A percentile compares a stretch with the other conserved stretches of the same genome.
phyloP scores from a whole-genome alignment of 2,797 vertebrate species.

The Arnoldichthys spilopterus region DNA sequence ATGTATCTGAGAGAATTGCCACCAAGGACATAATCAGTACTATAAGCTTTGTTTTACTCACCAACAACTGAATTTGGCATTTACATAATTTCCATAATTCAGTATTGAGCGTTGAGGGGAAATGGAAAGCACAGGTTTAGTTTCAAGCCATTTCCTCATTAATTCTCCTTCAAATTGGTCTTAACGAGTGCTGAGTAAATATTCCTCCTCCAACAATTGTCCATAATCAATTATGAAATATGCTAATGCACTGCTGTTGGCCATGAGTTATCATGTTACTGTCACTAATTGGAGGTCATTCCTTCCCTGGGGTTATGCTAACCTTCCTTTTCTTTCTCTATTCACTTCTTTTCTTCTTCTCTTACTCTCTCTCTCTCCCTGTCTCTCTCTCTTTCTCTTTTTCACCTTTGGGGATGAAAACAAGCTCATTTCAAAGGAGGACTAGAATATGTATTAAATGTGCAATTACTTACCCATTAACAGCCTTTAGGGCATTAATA shows the following conservation, averaged over 20 bases:
- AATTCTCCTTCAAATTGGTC: slow-evolving; percentile 56
- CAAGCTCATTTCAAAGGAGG: slow-evolving; percentile 4
- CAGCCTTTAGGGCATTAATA: background rate
- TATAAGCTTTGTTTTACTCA: slow-evolving; percentile 41
- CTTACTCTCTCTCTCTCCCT: slow-evolving; percentile 34
- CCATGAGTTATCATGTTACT: slow-evolving; percentile 57
- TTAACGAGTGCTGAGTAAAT: slow-evolving; percentile 52
- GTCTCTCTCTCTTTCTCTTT: slow-evolving; percentile 11
- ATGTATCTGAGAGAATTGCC: background rate
- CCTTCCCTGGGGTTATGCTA: slow-evolving; percentile 51
- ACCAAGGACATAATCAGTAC: slow-evolving; percentile 19
- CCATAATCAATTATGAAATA: slow-evolving; percentile 63
- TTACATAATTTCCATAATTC: slow-evolving; percentile 50
- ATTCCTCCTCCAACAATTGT: slow-evolving; percentile 51
- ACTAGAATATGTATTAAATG: background rate
- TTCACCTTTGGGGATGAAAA: slow-evolving; percentile 33
- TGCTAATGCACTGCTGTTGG: slow-evolving; percentile 55
- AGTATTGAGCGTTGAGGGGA: slow-evolving; percentile 21
- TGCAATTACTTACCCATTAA: slow-evolving; percentile 16
- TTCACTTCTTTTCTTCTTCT: background rate
- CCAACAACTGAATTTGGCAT: slow-evolving; percentile 40
- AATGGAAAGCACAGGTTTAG: slow-evolving; percentile 38
- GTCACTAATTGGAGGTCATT: slow-evolving; percentile 62
- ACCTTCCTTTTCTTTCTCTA: slow-evolving; percentile 21
- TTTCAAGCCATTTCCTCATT: slow-evolving; percentile 52